Conservation (phyloP, 2,797 vertebrate genomes). For the Triplophysa yarkandensis region DNA sequence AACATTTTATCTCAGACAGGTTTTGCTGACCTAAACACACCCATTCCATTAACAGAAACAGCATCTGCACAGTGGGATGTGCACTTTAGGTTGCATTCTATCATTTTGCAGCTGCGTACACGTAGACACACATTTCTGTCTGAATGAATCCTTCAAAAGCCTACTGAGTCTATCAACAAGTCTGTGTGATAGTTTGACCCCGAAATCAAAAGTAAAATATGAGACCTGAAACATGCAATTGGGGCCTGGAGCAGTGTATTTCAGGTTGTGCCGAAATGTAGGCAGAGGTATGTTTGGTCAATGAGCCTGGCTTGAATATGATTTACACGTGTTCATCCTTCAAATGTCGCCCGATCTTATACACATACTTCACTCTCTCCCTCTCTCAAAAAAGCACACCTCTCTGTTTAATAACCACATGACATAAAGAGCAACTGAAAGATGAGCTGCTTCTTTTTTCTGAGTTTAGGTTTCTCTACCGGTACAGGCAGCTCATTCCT, state of each 20-base stretch:
- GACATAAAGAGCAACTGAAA: conserved; percentile 12
- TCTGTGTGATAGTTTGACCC: background rate
- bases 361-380: background rate
- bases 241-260: too few relatives aligned
- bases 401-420: background rate
- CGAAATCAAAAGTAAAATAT: background rate
- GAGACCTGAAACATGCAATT: too few relatives aligned
- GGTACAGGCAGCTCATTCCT: background rate
- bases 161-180: background rate
- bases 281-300: too few relatives aligned
- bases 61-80: conserved; percentile 9
- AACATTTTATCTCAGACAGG: conserved; percentile 40
- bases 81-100: conserved; percentile 27
- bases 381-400: background rate
- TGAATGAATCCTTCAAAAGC: background rate
- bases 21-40: conserved; percentile 45
- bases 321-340: background rate
- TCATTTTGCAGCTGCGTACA: conserved; percentile 11
- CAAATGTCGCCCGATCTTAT: background rate
- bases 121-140: background rate
- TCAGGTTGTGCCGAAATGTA: too few relatives aligned
- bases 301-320: conserved; percentile 1
- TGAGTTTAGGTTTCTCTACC: conserved; percentile 8
- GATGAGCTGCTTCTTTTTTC: conserved; percentile 14
- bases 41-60: conserved; percentile 44